Evolutionary conservation across 2,888 invertebrate species (phyloP), one percentile per base, ranked within the genome.

Genomic region (Ophioninae sp.): DNA sequence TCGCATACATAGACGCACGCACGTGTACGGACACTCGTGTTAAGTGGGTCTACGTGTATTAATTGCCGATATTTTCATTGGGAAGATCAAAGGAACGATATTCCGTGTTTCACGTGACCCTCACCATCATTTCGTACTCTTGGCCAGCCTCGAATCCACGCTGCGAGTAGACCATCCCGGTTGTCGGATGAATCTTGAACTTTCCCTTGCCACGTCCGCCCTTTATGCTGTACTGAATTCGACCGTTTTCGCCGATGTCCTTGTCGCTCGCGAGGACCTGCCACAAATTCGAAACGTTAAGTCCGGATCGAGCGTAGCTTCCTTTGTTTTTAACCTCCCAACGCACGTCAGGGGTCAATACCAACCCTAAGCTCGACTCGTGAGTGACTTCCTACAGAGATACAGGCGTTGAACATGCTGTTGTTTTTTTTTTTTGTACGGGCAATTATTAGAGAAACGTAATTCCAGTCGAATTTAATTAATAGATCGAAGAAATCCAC

Each of bases 261-360:
- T 94, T 94, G 93, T 99, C 98, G 87, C 95, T 95, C 17, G 98
- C 98, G 86, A 96, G 94, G 86, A 98, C 96, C 95, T 97, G 93
- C 81, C 69, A 80, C 65, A 84, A 81, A 86, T 77, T 57, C 68
- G 68, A 59, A 77, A 72, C 50, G 10, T 82, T 59, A 77, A 41
- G 50, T 17, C 10, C 50, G 6, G 3, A 50, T 5, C 50, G 3
- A 13, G 50, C 6, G 50, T 1, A 50, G 17, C 17, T 50, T 50
- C 30, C 30, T 30, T 30, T 30, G 30, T 30, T 50, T 50, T 10
- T 6, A 6, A 50, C 50, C 50, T 13, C 50, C 17, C 50, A 50
- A 50, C 50, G 50, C 50, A 50, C 50, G 50, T 17, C 50, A 50
- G 50, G 17, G 50, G 17, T 17, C 50, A 17, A 17, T 30, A 30